Base-by-base conservation (phyloP, 1,140 invertebrate species). In the Trichomalopsis sarcophagae region DNA sequence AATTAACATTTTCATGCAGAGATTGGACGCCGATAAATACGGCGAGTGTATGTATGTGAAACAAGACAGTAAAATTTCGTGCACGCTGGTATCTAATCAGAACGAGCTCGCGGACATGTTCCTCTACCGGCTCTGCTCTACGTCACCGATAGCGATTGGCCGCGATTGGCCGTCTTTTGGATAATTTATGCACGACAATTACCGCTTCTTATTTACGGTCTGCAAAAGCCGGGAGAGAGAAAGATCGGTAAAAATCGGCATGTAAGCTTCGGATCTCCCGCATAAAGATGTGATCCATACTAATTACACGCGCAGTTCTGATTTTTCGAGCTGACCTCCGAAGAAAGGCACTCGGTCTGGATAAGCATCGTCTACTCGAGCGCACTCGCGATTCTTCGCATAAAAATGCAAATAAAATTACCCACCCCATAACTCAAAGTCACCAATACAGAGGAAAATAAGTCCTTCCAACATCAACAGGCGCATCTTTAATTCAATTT, bases 1-100 rank as follows among this genome's bases (percentile, higher is more conserved):
- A 68, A 80, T 80, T 23, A 80, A 80, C 33, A 80, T 80, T 80
- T 80, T 69, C 78, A 80, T 80, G 55, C 55, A 36, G 62, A 62
- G 78, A 80, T 69, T 44, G 62, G 33, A n/a, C 0, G 7, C 33
- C 27, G 62, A 80, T 79, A 79, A 79, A 79, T 66, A 79, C 21
- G 4, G 11, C 33, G 23, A 21, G 23, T 23, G n/a, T 50, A 1
- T 27, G 50, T 13, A 14, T n/a, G 76, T 10, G 36, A 74, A 73
- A 73, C 80, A 27, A 82, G 80, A 82, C 44, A 82, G 44, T 82
- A 36, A 82, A 82, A 82, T 82, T 82, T 82, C 80, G 69, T 74
- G 33, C 78, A 79, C 73, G 62, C 80, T 82, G 86, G 89, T 89
- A 89, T 87, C 87, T 89, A 89, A 89, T 78, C 87, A 84, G 86